These are phyloP conservation scores for Panopea generosa DNA, from an alignment of 2,888 invertebrate species.

Conservation along the genomic window DNA sequence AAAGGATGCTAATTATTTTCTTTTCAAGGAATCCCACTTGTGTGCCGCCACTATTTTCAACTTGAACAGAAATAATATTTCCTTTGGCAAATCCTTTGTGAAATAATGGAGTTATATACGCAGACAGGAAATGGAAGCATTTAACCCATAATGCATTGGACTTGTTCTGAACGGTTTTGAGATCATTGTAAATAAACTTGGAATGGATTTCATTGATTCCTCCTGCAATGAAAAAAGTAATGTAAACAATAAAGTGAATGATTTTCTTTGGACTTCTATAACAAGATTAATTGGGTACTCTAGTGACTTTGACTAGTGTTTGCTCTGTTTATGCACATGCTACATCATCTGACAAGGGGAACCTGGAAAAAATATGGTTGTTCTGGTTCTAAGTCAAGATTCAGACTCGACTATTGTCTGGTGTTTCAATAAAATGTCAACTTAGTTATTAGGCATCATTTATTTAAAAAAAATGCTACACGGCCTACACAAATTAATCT, in stretches of 20 bases:
- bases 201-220: constrained; percentile 25
- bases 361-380: too few relatives aligned
- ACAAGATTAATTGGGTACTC: too few relatives aligned
- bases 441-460: too few relatives aligned
- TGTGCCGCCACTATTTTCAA: constrained; percentile 10
- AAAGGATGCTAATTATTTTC: constrained; percentile 6
- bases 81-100: constrained; percentile 37
- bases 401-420: too few relatives aligned
- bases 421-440: too few relatives aligned
- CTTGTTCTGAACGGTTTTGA: constrained; percentile 31
- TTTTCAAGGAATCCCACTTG: not conserved
- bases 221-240: not conserved
- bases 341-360: too few relatives aligned
- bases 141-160: constrained; percentile 49
- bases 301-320: too few relatives aligned
- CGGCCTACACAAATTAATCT: too few relatives aligned
- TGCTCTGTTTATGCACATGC: too few relatives aligned
- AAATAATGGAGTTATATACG: constrained; percentile 31
- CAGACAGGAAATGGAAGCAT: constrained; percentile 32
- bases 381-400: too few relatives aligned
- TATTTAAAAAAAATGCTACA: too few relatives aligned
- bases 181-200: constrained; percentile 43
- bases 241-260: not conserved
- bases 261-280: too few relatives aligned
- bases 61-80: constrained; percentile 36